Percentiles rank a stretch among this genome's conserved stretches.
These are phyloP conservation scores for Urocyon cinereoargenteus DNA, from an alignment of 2,797 vertebrate species.

Conservation along the genomic window DNA sequence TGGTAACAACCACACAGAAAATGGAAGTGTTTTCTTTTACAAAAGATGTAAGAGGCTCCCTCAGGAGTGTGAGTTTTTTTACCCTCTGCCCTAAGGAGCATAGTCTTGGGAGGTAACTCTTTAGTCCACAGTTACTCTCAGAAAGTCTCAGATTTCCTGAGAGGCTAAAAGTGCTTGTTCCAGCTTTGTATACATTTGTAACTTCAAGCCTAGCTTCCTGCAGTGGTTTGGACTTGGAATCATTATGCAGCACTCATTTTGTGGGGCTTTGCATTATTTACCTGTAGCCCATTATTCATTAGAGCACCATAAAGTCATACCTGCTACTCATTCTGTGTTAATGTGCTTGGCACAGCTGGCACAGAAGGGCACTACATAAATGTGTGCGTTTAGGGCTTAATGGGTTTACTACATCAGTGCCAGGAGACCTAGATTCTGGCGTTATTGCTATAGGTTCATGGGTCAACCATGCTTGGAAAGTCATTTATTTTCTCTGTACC, in stretches of 20 bases:
- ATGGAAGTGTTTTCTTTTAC: slow-evolving; percentile 70
- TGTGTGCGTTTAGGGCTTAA: background rate
- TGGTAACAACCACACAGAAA: slow-evolving; percentile 27
- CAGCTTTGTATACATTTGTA: slow-evolving; percentile 61
- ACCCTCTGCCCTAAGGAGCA: slow-evolving; percentile 76
- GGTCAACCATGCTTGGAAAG: slow-evolving; percentile 13
- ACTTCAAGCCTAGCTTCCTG: slow-evolving; percentile 59
- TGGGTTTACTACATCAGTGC: background rate
- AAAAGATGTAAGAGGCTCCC: slow-evolving; percentile 69
- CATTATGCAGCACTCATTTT: background rate
- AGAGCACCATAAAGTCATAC: background rate
- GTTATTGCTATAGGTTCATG: slow-evolving; percentile 32
- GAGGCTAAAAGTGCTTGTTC: slow-evolving; percentile 56
- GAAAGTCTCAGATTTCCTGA: slow-evolving; percentile 73
- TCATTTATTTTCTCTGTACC: slow-evolving; percentile 31
- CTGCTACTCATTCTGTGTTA: background rate
- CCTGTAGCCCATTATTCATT: background rate
- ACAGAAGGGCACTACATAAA: background rate
- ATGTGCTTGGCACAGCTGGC: background rate
- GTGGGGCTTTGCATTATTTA: background rate
- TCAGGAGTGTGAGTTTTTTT: slow-evolving; percentile 66
- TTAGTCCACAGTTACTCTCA: background rate
- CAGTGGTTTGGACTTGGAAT: background rate
- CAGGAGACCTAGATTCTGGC: slow-evolving; percentile 16
- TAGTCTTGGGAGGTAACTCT: slow-evolving; percentile 52